Base-by-base conservation (phyloP, 2,113 vertebrate species). In the Pseudorhombus dupliciocellatus region DNA sequence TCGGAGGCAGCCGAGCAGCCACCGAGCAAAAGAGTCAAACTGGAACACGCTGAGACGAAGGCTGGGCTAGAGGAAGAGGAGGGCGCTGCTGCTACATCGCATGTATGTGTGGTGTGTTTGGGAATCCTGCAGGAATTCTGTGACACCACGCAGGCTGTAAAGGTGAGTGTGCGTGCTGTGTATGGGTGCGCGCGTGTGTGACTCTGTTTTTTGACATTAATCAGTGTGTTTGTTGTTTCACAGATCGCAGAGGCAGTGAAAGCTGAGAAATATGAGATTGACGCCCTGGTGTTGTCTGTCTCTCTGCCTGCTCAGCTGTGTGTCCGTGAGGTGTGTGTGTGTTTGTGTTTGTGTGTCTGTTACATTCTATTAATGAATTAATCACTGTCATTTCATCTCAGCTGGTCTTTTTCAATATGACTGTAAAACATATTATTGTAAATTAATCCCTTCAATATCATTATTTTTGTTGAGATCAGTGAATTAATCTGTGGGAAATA, bases 271-370 rank as follows among this genome's bases (percentile, higher is more conserved):
- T 98, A 96, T 62, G 91, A 96, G 90, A 97, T 97, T 55, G 95
- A 93, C 72, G 93, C 90, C 42, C 90, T 99, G 88, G 93, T 98
- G 5, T 89, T 99, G 86, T 97, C 97, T 0, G 94, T 98, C 18
- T 99, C 98, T 4, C 93, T 98, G 2, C 97, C 98, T 2, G 94
- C 97, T 48, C 98, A 99, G 91, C 92, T 98, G 26, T 96, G 94
- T 42, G 96, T 99, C 66, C 95, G 98, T 79, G 97, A 99, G 96
- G 98, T 98, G 79, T 91, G 94, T 48, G 7, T 52, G 15, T 63
- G 24, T 50, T 8, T 30, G 24, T 7, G 25, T 18, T 7, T 34
- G 56, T 56, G 42, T 46, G 18, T 46, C 4, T 46, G 42, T 46
- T 9, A 10, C 31, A 34, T 34, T 34, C 1, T 31, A 37, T 37